These are phyloP conservation scores for Erebia aethiops DNA, from an alignment of 2,888 invertebrate genomes.

Conservation along the genomic window DNA sequence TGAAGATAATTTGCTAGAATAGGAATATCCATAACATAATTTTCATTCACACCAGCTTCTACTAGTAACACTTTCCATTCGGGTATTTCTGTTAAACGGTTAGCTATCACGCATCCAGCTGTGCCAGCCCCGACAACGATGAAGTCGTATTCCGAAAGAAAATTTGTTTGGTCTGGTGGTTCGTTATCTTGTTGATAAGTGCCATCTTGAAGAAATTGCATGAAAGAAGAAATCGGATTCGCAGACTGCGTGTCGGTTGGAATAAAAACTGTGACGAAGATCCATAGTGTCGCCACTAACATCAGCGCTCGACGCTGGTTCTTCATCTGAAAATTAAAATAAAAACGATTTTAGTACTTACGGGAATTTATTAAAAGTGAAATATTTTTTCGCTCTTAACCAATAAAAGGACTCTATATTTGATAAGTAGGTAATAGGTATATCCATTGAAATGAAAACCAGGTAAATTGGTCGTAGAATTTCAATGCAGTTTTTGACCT, in stretches of 20 bases:
- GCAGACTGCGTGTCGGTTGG: constrained; percentile 56
- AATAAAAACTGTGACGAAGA: constrained; percentile 53
- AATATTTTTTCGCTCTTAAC: no score
- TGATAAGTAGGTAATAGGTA: not conserved
- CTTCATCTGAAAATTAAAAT: constrained; percentile 67
- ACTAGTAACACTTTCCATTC: constrained; percentile 87
- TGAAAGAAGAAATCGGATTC: constrained; percentile 75
- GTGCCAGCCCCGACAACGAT: constrained; percentile 91
- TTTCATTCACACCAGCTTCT: constrained; percentile 89
- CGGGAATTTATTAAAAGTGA: not conserved
- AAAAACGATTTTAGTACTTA: constrained; percentile 1
- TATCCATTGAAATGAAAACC: no score
- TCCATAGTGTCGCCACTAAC: constrained; percentile 54
- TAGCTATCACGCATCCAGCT: constrained; percentile 90
- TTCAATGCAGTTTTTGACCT: no score
- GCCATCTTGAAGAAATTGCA: constrained; percentile 81
- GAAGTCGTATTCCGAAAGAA: constrained; percentile 87
- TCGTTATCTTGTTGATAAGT: constrained; percentile 76
- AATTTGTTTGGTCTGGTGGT: constrained; percentile 76
- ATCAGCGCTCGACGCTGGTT: constrained; percentile 52
- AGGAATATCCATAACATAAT: constrained; percentile 89
- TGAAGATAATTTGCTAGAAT: constrained; percentile 89
- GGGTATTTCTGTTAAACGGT: constrained; percentile 87
- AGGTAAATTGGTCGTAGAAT: no score
- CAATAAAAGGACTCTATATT: no score